Base-by-base conservation (phyloP, 1,140 invertebrate species). In the Halesus radiatus region DNA sequence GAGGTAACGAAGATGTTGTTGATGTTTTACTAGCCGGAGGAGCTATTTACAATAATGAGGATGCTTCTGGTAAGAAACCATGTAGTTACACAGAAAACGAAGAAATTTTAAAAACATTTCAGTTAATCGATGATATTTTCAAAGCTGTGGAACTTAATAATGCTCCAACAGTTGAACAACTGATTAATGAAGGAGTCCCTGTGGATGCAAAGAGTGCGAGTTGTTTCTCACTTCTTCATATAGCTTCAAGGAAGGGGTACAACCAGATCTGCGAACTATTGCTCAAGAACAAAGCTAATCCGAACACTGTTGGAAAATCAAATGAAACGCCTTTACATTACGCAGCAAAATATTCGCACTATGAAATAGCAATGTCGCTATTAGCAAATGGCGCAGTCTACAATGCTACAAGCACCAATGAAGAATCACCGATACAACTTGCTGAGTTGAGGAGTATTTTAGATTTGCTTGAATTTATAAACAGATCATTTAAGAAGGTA, bases 231-330 rank as follows among this genome's bases (percentile, higher is more conserved):
- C 68, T 50, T 72, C 50, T 72, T 10, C 68, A 72, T 52, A 10
- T 52, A 16, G 68, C 68, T 26, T 45, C 18, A 4, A 18, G 37
- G 18, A 18, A 50, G 13, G 50, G 26, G 15, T 50, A 20, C 18
- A 18, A n/a, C 4, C 32, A 26, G 3, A 22, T 52, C 20, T 72
- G 68, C 20, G 45, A 72, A 8, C 50, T 52, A 20, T 23, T 72
- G 20, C 68, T 72, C 10, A 72, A 18, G 13, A 72, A 52, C 68
- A 72, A 72, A 4, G 68, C 68, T 72, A 50, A 72, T 52, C 68
- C 37, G 13, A 52, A 72, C 18, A 8, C 18, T 53, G 32, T 72
- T 13, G 45, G 37, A 23, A 53, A 52, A 2, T 7, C 4, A 15
- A 22, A 22, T 8, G 23, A 23, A 13, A 23, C 68, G 8, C 68